These are phyloP conservation scores for Graphium colonna DNA, from an alignment of 2,888 invertebrate species.

Conservation along the genomic window DNA sequence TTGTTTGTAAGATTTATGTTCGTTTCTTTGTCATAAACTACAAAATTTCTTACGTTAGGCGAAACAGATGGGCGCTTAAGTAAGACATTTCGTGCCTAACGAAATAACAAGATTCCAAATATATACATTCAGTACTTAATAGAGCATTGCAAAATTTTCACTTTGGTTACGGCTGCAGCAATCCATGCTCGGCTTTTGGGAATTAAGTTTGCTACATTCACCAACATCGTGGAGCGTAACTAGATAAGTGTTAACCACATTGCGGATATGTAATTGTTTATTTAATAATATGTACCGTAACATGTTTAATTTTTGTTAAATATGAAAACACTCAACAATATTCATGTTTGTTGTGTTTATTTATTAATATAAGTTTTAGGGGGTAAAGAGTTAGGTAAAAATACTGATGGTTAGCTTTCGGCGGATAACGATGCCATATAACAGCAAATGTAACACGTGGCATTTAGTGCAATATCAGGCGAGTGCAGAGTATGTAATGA, in stretches of 20 bases:
- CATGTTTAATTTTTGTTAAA: too few relatives aligned
- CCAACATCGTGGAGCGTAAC: neutral
- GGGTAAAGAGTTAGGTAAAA: too few relatives aligned
- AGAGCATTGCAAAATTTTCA: slow-evolving; percentile 2
- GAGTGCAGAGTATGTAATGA: slow-evolving; percentile 36
- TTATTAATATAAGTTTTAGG: too few relatives aligned
- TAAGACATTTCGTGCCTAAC: neutral
- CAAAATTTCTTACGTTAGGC: too few relatives aligned
- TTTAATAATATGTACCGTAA: too few relatives aligned
- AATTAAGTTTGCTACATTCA: slow-evolving; percentile 4
- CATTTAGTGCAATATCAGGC: slow-evolving; percentile 11
- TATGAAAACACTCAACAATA: too few relatives aligned
- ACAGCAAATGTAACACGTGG: slow-evolving; percentile 16
- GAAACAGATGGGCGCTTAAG: too few relatives aligned
- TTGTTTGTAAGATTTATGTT: too few relatives aligned
- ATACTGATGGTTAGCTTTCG: slow-evolving; percentile 11
- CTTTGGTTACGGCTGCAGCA: neutral
- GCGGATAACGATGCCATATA: slow-evolving; percentile 7
- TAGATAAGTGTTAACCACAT: neutral
- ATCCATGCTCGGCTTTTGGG: slow-evolving; percentile 2
- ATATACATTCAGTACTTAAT: neutral
- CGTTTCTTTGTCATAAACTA: too few relatives aligned
- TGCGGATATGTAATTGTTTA: too few relatives aligned
- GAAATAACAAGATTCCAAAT: slow-evolving; percentile 7
- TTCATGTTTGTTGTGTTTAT: too few relatives aligned